phyloP scores from a whole-genome alignment of 2,797 vertebrate species.

The Semotilus atromaculatus region DNA sequence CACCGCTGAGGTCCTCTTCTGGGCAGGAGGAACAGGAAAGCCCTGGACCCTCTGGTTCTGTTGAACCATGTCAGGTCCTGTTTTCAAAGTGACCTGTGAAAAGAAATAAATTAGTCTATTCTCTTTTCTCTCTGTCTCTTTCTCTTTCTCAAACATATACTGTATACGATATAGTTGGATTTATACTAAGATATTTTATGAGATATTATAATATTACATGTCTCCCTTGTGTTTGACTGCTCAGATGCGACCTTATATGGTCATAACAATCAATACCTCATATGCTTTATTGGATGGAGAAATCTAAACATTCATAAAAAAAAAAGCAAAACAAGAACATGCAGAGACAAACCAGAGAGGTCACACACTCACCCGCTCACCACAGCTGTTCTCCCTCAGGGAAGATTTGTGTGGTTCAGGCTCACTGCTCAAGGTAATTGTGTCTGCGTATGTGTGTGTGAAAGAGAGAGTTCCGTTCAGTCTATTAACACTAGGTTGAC shows the following conservation, averaged over 20 bases:
- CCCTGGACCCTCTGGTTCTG: conserved; percentile 44
- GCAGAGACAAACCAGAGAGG: conserved; percentile 54
- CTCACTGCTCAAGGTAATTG: conserved; percentile 29
- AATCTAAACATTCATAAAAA: conserved; percentile 66
- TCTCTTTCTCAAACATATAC: neutral
- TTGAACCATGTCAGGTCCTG: conserved; percentile 1
- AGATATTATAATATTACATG: neutral
- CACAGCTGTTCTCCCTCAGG: conserved; percentile 42
- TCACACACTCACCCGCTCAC: conserved; percentile 50
- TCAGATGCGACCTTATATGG: conserved; percentile 76
- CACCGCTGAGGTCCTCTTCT: conserved; percentile 59
- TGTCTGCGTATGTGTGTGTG: conserved; percentile 49
- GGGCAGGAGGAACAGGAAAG: conserved; percentile 59
- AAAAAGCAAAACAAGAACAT: conserved; percentile 20
- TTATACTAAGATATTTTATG: conserved; percentile 1
- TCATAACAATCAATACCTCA: conserved; percentile 71
- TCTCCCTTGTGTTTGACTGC: conserved; percentile 64
- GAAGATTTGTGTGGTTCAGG: conserved; percentile 36
- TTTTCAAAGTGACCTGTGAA: conserved; percentile 27
- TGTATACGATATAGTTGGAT: conserved; percentile 19
- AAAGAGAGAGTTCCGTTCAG: conserved; percentile 27
- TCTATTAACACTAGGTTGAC: conserved; percentile 28
- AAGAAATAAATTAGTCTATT: conserved; percentile 30
- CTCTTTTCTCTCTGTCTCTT: neutral
- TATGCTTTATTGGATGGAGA: conserved; percentile 69